Evolutionary conservation across 2,797 vertebrate genomes (phyloP).

Genomic region (Cheirogaleus major): DNA sequence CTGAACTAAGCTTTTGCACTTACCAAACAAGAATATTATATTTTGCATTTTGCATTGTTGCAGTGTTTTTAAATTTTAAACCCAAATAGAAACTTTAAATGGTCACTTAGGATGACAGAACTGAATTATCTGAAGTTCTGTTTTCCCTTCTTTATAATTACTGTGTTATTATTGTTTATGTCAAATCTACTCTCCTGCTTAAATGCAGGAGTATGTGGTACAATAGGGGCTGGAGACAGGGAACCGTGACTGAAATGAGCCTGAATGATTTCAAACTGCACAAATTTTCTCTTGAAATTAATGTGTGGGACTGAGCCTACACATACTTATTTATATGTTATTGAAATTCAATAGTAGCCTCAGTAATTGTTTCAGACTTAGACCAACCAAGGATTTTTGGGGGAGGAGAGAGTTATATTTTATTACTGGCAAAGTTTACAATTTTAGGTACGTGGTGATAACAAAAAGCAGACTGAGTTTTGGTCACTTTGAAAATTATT

Average conservation of each 20-base stretch:
- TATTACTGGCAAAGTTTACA: neutral
- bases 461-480: neutral
- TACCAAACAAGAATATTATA: neutral
- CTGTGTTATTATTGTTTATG: neutral
- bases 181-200: neutral
- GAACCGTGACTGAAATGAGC: fast-evolving
- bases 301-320: neutral
- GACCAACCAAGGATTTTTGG: neutral
- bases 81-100: neutral
- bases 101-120: neutral
- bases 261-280: neutral
- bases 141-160: neutral
- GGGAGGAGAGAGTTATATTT: neutral
- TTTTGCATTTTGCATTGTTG: neutral
- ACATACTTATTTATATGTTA: neutral
- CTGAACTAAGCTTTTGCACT: neutral
- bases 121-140: neutral
- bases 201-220: neutral
- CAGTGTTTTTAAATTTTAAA: neutral
- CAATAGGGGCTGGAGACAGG: neutral
- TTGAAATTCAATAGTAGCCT: neutral
- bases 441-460: neutral
- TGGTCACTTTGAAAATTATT: neutral
- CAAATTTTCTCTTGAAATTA: neutral
- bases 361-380: neutral